These are phyloP conservation scores for Caerostris extrusa DNA, from an alignment of 1,140 invertebrate genomes.

Conservation along the genomic window DNA sequence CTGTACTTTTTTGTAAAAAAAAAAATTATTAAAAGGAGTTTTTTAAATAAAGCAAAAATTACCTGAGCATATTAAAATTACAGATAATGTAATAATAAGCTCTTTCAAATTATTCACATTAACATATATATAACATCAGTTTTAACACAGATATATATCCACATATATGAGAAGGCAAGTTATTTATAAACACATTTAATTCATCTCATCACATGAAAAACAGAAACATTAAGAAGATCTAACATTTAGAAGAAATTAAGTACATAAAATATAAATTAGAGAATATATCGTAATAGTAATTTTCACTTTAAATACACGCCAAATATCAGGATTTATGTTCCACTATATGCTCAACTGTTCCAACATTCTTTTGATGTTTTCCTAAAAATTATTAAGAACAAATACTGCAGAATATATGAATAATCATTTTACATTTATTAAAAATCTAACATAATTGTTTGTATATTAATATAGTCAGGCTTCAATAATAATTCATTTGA, in stretches of 20 bases:
- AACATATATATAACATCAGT: no score
- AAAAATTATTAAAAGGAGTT: no score
- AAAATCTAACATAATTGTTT: background rate
- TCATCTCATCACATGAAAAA: background rate
- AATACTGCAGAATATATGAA: background rate
- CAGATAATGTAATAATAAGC: no score
- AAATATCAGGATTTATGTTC: slow-evolving; percentile 71
- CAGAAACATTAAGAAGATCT: background rate
- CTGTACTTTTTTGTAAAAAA: no score
- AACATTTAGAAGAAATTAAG: background rate
- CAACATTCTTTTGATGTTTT: slow-evolving; percentile 68
- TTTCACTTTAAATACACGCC: background rate
- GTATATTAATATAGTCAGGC: no score
- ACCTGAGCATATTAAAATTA: no score
- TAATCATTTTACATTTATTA: background rate
- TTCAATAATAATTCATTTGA: no score
- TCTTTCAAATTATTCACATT: no score
- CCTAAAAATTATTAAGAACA: slow-evolving; percentile 53
- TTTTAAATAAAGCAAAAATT: no score
- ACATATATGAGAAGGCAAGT: background rate
- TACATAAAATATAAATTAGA: background rate
- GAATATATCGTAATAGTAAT: background rate
- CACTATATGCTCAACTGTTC: slow-evolving; percentile 67
- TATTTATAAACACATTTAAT: background rate
- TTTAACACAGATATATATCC: background rate